Evolutionary conservation across 92 coral and sea anemone genomes (phyloP).

Genomic region (Bergia sp.): DNA sequence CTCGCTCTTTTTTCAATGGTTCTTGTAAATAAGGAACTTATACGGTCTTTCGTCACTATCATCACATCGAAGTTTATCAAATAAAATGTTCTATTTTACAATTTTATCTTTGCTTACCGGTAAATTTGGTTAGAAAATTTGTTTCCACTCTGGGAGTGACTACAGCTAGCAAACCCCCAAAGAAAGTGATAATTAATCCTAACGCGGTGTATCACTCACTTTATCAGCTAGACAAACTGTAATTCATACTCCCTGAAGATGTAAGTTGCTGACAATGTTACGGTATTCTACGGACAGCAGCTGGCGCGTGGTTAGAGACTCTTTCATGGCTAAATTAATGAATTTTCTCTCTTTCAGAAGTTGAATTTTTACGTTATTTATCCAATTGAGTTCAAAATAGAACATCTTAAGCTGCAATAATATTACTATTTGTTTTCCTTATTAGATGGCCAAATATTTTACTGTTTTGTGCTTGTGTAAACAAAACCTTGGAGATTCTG

Average conservation of each 20-base stretch:
- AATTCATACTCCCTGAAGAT: background rate
- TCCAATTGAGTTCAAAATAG: too few relatives aligned
- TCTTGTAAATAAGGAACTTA: too few relatives aligned
- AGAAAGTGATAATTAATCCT: background rate
- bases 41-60: too few relatives aligned
- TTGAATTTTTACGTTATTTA: too few relatives aligned
- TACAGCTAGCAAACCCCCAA: background rate
- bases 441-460: background rate
- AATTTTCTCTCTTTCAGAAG: too few relatives aligned
- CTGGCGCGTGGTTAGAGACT: background rate
- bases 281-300: background rate
- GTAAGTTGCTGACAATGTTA: background rate
- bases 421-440: background rate
- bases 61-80: background rate
- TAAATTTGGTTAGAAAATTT: too few relatives aligned
- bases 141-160: background rate
- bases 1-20: too few relatives aligned
- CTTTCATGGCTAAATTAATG: too few relatives aligned
- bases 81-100: background rate
- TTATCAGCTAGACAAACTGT: background rate
- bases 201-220: background rate
- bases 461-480: background rate
- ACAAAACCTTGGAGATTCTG: background rate
- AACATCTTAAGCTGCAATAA: background rate
- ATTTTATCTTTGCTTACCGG: background rate